Conservation (phyloP, 92 coral and sea anemone genomes). For the Porites lobata region DNA sequence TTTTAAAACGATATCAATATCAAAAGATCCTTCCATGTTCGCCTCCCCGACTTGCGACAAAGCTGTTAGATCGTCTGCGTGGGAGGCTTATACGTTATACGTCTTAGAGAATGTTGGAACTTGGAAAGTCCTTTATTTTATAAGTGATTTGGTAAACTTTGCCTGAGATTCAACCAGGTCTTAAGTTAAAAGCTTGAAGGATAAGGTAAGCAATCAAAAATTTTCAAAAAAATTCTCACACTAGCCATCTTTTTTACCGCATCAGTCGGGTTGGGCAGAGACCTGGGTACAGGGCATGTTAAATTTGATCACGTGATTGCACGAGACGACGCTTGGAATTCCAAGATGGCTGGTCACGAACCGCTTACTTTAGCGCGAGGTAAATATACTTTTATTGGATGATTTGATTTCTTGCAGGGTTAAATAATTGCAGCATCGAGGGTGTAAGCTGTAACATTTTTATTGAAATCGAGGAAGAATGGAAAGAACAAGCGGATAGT, state of each 20-base stretch:
- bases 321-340: constrained; percentile 51
- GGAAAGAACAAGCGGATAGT: not conserved
- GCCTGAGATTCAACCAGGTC: too few relatives aligned
- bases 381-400: constrained; percentile 27
- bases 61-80: too few relatives aligned
- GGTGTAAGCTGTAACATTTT: not conserved
- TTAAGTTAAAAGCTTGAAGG: too few relatives aligned
- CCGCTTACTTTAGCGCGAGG: constrained; percentile 94
- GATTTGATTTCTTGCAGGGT: not conserved
- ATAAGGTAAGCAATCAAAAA: too few relatives aligned
- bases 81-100: too few relatives aligned
- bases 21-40: too few relatives aligned
- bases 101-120: too few relatives aligned
- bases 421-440: not conserved
- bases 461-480: not conserved
- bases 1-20: too few relatives aligned
- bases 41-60: too few relatives aligned
- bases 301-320: constrained; percentile 38
- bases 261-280: not conserved
- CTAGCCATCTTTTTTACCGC: not conserved
- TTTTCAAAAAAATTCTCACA: not conserved
- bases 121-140: too few relatives aligned
- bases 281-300: not conserved
- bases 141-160: too few relatives aligned
- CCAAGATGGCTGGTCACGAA: constrained; percentile 86